Conservation (phyloP, 2,888 invertebrate species). For the Gnatocerus cornutus region DNA sequence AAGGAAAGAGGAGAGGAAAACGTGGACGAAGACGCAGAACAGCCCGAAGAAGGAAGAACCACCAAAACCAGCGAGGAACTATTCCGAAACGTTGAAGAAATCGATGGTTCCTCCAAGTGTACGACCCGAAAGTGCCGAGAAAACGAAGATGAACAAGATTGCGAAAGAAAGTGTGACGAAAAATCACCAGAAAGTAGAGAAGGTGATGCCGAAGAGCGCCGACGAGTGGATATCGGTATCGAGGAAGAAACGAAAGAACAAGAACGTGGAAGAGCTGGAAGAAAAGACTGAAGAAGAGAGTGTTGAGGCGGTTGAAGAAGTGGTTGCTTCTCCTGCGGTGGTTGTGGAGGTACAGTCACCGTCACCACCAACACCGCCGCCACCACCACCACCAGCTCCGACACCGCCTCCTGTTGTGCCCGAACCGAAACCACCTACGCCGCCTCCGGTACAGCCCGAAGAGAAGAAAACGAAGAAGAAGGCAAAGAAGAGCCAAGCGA, state of each 20-base stretch:
- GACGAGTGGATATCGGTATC: constrained; percentile 70
- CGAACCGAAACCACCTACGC: constrained; percentile 34
- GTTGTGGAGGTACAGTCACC: not conserved
- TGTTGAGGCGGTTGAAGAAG: constrained; percentile 8
- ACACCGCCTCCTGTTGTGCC: not conserved
- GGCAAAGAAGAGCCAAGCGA: constrained; percentile 55
- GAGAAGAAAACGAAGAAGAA: constrained; percentile 43
- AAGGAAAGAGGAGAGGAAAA: constrained; percentile 22
- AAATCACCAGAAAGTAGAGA: constrained; percentile 8
- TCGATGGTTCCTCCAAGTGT: not conserved
- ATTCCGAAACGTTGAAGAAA: constrained; percentile 48
- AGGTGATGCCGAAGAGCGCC: constrained; percentile 22
- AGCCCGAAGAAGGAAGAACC: constrained; percentile 35
- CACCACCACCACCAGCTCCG: not conserved
- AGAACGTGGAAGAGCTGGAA: constrained; percentile 59
- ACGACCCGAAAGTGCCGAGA: constrained; percentile 8
- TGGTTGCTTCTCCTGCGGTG: not conserved
- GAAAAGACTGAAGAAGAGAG: constrained; percentile 38
- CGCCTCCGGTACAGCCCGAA: constrained; percentile 29
- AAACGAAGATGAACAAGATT: not conserved
- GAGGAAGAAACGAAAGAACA: constrained; percentile 68
- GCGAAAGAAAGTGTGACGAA: not conserved
- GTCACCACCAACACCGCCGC: not conserved
- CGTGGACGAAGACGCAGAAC: constrained; percentile 3
- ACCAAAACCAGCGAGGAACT: constrained; percentile 38